Base-by-base conservation (phyloP, 2,113 vertebrate species). In the Cardinalis cardinalis region DNA sequence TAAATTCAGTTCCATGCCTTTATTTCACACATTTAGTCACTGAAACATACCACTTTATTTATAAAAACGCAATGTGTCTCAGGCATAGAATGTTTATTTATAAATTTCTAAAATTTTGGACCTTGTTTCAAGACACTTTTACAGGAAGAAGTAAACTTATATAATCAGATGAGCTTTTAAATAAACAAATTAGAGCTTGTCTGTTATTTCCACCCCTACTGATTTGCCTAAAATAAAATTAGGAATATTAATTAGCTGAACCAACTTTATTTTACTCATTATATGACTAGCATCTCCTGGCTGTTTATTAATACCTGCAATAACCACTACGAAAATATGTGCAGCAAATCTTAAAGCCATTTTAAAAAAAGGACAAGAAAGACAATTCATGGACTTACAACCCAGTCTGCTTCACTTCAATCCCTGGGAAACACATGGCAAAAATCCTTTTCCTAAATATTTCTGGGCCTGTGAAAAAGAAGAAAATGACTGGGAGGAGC, bases 61-160 rank as follows among this genome's bases (percentile, higher is more conserved):
- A 44, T 46, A 36, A 58, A 84, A 89, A 78, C 58, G 14, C 2
- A 49, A 5, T 10, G n/a, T 38, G 3, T n/a, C 12, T 61, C 12
- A 13, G 26, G 2, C 9, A 51, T 4, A 73, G 48, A 20, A 48
- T 9, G 0, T 0, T 63, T 74, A 65, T 63, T 46, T 31, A 18
- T 43, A 20, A 21, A 51, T 51, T 51, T 43, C 14, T 32, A 49
- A 55, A 55, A 51, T 71, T 48, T 58, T 82, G 3, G 2, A 3
- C 6, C 4, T 79, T 48, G 29, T 72, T 63, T 28, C n/a, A 63
- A 34, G 15, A 46, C 3, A 46, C 4, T 59, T 71, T 72, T 56
- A 59, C 9, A 20, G 2, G 63, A 86, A 83, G 29, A 66, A 34
- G 8, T 26, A 63, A 71, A 32, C 16, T 55, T 7, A 48, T 34